phyloP scores from a whole-genome alignment of 2,113 vertebrate genomes.

The Paramisgurnus dabryanus region DNA sequence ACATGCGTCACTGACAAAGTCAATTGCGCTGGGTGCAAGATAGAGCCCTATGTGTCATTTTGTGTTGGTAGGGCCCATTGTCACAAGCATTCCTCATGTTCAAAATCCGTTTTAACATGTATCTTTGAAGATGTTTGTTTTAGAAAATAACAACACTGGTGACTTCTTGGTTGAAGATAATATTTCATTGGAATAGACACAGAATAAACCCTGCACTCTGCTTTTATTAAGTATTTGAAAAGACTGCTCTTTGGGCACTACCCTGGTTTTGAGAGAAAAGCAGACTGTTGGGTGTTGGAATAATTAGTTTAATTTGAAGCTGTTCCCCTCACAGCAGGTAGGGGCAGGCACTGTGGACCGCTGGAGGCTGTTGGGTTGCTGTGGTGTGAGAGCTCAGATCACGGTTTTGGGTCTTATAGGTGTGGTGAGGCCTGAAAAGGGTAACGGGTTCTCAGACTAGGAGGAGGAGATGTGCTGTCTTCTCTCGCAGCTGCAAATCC shows the following conservation, averaged over 20 bases:
- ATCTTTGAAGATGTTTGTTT: background rate
- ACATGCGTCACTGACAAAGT: too few relatives aligned
- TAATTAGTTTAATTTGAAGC: conserved; percentile 74
- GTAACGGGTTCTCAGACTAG: conserved; percentile 50
- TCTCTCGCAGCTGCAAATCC: conserved; percentile 49
- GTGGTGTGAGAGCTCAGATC: conserved; percentile 34
- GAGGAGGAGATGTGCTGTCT: conserved; percentile 62
- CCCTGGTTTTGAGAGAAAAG: conserved; percentile 39
- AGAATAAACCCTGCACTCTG: conserved; percentile 10
- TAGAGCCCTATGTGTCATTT: too few relatives aligned
- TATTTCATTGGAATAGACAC: conserved; percentile 31
- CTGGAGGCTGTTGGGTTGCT: conserved; percentile 60
- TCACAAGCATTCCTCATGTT: background rate
- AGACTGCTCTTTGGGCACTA: conserved; percentile 41
- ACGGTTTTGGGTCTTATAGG: conserved; percentile 27
- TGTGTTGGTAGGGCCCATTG: too few relatives aligned
- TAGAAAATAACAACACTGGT: conserved; percentile 1
- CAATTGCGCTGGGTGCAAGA: too few relatives aligned
- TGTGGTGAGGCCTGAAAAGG: conserved; percentile 10
- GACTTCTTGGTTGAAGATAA: conserved; percentile 31
- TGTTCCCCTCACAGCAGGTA: conserved; percentile 73
- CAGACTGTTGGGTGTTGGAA: conserved; percentile 58
- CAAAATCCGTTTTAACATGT: background rate
- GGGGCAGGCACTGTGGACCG: conserved; percentile 68
- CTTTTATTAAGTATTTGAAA: conserved; percentile 35